Evolutionary conservation across 2,113 vertebrate genomes (phyloP).

Genomic region (Entomyzon cyanotis): DNA sequence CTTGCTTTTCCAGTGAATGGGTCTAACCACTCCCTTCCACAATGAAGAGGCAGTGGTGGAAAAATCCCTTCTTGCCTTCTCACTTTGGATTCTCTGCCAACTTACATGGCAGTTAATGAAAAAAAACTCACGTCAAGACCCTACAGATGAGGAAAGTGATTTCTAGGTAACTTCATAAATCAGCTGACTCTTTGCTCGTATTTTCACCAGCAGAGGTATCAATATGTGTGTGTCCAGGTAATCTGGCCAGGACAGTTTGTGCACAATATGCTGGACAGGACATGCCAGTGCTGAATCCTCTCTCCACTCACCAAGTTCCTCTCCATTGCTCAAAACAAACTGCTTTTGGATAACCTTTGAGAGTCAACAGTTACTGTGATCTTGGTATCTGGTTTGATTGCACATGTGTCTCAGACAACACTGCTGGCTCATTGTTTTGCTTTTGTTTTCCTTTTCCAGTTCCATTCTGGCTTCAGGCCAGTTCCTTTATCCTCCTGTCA

Average conservation of each 20-base stretch:
- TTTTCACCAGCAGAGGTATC: not conserved
- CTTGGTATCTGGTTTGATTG: not conserved
- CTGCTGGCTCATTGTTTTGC: not conserved
- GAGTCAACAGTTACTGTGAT: not conserved
- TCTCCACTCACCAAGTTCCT: not conserved
- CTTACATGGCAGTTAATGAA: not conserved
- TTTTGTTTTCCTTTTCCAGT: conserved; percentile 1
- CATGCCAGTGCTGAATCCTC: not conserved
- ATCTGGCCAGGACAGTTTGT: not conserved
- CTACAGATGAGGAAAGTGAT: not conserved
- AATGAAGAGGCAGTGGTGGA: not conserved
- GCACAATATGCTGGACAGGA: not conserved
- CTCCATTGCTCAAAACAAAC: not conserved
- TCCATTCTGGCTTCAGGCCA: not conserved
- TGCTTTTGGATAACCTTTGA: not conserved
- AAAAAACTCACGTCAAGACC: not conserved
- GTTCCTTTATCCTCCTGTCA: not conserved
- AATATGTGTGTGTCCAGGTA: not conserved
- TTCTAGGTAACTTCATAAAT: not conserved
- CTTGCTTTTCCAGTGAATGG: not conserved
- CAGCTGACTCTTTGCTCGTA: not conserved
- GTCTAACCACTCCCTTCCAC: not conserved
- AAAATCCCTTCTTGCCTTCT: not conserved
- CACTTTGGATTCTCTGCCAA: not conserved
- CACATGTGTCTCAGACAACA: not conserved